A percentile compares a stretch with the other conserved stretches of the same genome.
These are phyloP conservation scores for Orius insidiosus DNA, from an alignment of 1,140 invertebrate species.

Conservation along the genomic window DNA sequence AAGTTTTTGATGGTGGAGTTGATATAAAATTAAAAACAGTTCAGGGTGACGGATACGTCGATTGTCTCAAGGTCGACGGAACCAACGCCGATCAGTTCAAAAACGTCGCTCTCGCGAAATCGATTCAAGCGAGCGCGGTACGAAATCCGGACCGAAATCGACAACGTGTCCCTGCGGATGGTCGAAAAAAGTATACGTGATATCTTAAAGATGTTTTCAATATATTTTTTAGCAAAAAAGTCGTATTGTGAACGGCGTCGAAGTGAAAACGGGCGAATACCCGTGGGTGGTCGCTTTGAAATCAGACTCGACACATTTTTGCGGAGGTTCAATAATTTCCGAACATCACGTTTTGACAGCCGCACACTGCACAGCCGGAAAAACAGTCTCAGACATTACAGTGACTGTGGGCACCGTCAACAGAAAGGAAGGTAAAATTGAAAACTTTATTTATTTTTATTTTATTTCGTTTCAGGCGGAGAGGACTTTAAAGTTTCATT, in stretches of 20 bases:
- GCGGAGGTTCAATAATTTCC: constrained; percentile 26
- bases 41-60: too few species aligned
- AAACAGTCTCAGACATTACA: background rate
- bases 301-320: constrained; percentile 23
- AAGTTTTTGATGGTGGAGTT: too few species aligned
- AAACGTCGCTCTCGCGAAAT: too few species aligned
- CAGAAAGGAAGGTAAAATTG: too few species aligned
- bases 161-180: constrained; percentile 4
- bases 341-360: constrained; percentile 25
- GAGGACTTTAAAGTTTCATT: too few species aligned
- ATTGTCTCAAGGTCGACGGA: too few species aligned
- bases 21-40: too few species aligned
- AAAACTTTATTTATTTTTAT: too few species aligned
- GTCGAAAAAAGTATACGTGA: constrained; percentile 8
- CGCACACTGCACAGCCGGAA: constrained; percentile 23
- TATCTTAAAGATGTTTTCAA: background rate
- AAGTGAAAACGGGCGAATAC: constrained; percentile 33
- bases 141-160: background rate
- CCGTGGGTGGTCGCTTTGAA: constrained; percentile 23
- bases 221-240: constrained; percentile 21
- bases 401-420: background rate
- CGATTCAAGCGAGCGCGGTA: constrained; percentile 4
- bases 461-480: too few species aligned
- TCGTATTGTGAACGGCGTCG: constrained; percentile 42
- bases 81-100: too few species aligned